A percentile compares a stretch with the other conserved stretches of the same genome.
Conservation (phyloP, 2,113 vertebrate genomes). For the Fulica atra region DNA sequence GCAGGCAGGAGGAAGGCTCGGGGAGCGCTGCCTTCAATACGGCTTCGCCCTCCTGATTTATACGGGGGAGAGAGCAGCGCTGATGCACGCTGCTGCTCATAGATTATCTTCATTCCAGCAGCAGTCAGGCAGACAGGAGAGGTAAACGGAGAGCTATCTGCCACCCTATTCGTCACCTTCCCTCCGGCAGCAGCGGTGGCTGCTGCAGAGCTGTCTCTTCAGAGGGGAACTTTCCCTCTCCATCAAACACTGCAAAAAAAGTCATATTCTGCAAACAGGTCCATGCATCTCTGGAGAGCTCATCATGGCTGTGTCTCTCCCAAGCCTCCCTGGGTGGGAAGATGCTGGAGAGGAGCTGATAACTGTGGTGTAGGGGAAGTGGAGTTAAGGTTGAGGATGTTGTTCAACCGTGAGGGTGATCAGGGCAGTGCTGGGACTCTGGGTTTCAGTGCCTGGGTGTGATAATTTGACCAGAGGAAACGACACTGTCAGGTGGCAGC, state of each 20-base stretch:
- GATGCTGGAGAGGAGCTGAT: neutral
- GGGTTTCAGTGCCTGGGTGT: neutral
- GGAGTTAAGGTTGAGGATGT: neutral
- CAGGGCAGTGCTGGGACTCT: neutral
- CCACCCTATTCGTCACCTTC: slow-evolving; percentile 41
- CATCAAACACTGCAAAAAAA: slow-evolving; percentile 12
- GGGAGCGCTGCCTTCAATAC: slow-evolving; percentile 37
- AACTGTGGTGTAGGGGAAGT: accelerated
- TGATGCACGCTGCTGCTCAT: slow-evolving; percentile 28
- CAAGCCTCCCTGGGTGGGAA: neutral
- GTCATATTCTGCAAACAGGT: slow-evolving; percentile 16
- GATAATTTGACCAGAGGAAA: neutral
- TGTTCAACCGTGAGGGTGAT: neutral
- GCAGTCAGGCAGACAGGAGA: slow-evolving; percentile 29
- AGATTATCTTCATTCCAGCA: slow-evolving; percentile 64
- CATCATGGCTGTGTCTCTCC: neutral
- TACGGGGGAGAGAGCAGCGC: neutral
- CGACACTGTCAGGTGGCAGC: too few species aligned
- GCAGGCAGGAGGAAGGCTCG: neutral
- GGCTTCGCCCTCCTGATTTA: slow-evolving; percentile 50
- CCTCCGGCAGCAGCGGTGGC: neutral
- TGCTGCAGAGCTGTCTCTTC: neutral
- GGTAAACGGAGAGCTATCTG: neutral
- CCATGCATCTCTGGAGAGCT: neutral
- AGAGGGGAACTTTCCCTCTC: slow-evolving; percentile 35